Evolutionary conservation across 2,797 vertebrate species (phyloP).

Genomic region (Bucorvus abyssinicus): DNA sequence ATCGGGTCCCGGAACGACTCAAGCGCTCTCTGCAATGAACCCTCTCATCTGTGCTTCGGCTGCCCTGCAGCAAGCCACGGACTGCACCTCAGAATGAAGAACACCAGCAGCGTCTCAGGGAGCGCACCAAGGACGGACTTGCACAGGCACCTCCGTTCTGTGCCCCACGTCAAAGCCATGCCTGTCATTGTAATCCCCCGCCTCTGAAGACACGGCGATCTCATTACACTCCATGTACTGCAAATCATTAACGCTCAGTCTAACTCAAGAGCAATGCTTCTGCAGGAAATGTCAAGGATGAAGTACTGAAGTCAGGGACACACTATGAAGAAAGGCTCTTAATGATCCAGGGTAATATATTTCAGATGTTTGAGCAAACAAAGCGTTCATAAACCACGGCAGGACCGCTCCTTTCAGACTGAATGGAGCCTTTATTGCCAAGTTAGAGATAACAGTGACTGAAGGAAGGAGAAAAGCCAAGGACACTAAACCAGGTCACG

Average conservation of each 20-base stretch:
- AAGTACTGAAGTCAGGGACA: slow-evolving; percentile 36
- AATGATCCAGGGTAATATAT: slow-evolving; percentile 19
- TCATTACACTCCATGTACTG: neutral
- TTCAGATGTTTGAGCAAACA: slow-evolving; percentile 45
- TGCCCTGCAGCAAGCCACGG: neutral
- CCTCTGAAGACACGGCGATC: neutral
- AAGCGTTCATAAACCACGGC: neutral
- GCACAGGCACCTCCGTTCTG: neutral
- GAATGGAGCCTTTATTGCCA: neutral
- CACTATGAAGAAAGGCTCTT: neutral
- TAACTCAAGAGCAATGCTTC: slow-evolving; percentile 6
- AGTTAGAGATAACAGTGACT: neutral
- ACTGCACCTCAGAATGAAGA: neutral
- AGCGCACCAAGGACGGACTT: neutral
- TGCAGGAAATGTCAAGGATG: neutral
- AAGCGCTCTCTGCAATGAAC: neutral
- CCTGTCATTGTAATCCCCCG: neutral
- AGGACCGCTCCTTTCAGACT: neutral
- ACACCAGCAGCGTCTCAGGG: no score
- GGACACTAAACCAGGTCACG: neutral
- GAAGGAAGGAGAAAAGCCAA: slow-evolving; percentile 32
- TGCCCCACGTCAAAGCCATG: neutral
- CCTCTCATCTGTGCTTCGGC: neutral
- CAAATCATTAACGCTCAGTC: neutral
- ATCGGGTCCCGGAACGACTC: neutral